These are phyloP conservation scores for Camponotus floridanus DNA, from an alignment of 1,140 invertebrate genomes.

Conservation along the genomic window DNA sequence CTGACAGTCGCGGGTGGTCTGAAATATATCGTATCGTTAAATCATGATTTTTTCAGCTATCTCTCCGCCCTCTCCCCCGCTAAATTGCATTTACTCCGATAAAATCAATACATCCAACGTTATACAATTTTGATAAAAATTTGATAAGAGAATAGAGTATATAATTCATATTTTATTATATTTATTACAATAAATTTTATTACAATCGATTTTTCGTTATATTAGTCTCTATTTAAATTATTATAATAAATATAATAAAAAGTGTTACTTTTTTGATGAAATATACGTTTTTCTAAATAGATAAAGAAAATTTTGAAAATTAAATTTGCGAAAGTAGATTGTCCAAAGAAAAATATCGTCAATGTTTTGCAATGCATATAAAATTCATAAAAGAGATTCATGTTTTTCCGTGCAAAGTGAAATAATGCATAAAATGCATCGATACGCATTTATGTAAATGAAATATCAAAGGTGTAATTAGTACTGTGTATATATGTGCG, in stretches of 20 bases:
- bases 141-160: background rate
- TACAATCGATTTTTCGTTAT: background rate
- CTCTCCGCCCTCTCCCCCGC: background rate
- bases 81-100: slow-evolving; percentile 20
- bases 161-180: background rate
- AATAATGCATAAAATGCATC: slow-evolving; percentile 7
- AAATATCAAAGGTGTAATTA: slow-evolving; percentile 34
- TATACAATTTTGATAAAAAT: background rate
- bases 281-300: too few relatives aligned
- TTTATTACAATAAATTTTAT: background rate
- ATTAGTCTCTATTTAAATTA: too few relatives aligned
- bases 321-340: too few relatives aligned
- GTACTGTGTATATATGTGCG: background rate
- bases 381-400: background rate
- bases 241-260: too few relatives aligned
- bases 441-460: background rate
- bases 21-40: slow-evolving; percentile 51
- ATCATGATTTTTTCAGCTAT: slow-evolving; percentile 20
- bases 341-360: too few relatives aligned
- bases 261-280: too few relatives aligned
- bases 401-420: background rate
- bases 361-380: background rate
- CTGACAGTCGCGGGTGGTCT: slow-evolving; percentile 12
- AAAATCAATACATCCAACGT: slow-evolving; percentile 12
- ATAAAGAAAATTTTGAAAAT: too few relatives aligned